phyloP scores from a whole-genome alignment of 2,888 invertebrate genomes.

The Falcaria lacertinaria region DNA sequence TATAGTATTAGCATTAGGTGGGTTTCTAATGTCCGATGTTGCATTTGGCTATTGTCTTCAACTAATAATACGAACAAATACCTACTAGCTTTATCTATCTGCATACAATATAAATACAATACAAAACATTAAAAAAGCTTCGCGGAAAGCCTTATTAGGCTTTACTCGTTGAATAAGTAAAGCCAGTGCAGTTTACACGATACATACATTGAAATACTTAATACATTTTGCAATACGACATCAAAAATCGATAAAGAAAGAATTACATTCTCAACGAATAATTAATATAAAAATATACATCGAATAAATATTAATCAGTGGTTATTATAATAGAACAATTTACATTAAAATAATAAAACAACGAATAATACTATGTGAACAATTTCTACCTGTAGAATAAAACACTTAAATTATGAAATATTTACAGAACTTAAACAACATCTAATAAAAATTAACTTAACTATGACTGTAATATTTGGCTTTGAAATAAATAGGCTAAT shows the following conservation, averaged over 20 bases:
- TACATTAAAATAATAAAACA: constrained; percentile 69
- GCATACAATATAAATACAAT: constrained; percentile 28
- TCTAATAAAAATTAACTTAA: constrained; percentile 68
- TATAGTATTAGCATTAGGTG: constrained; percentile 31
- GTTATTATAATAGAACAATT: constrained; percentile 59
- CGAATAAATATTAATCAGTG: constrained; percentile 67
- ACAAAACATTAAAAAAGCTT: constrained; percentile 21
- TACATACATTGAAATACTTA: constrained; percentile 28
- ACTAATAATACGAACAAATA: constrained; percentile 43
- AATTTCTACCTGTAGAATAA: constrained; percentile 51
- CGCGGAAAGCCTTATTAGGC: constrained; percentile 18
- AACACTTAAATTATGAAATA: constrained; percentile 67
- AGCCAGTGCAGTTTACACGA: constrained; percentile 49
- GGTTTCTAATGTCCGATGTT: constrained; percentile 50
- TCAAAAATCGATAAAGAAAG: constrained; percentile 46
- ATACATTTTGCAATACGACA: constrained; percentile 34
- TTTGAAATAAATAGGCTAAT: constrained; percentile 77
- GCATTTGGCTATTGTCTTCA: constrained; percentile 37
- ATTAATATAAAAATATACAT: constrained; percentile 63
- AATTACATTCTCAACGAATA: constrained; percentile 60
- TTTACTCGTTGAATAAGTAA: constrained; percentile 26
- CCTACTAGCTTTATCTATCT: constrained; percentile 33
- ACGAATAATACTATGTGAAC: constrained; percentile 72
- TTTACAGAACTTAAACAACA: constrained; percentile 71
- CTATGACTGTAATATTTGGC: constrained; percentile 80